These are phyloP conservation scores for Shargacucullia verbasci DNA, from an alignment of 2,888 invertebrate genomes.

Conservation along the genomic window DNA sequence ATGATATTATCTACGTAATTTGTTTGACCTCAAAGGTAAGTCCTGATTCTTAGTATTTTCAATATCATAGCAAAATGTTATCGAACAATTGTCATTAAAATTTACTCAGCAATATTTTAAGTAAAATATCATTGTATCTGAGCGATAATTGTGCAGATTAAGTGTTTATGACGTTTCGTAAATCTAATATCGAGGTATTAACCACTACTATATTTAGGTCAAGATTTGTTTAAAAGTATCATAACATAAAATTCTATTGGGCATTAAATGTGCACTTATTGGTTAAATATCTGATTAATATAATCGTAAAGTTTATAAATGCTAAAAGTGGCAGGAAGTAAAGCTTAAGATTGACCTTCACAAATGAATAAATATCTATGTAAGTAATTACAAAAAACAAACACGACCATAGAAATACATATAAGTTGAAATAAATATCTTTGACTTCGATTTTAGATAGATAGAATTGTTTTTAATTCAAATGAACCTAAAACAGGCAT, in stretches of 20 bases:
- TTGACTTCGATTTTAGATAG: no score
- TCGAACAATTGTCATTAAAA: conserved; percentile 24
- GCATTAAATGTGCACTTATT: conserved; percentile 42
- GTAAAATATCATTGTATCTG: conserved; percentile 35
- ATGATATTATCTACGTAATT: no score
- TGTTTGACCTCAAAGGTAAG: no score
- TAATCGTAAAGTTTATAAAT: conserved; percentile 35
- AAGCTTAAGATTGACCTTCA: conserved; percentile 17
- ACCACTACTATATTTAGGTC: conserved; percentile 45
- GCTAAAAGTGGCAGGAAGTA: conserved; percentile 33
- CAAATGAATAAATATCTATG: conserved; percentile 2
- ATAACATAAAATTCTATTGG: conserved; percentile 52
- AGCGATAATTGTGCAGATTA: conserved; percentile 48
- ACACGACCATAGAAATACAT: no score
- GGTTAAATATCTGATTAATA: conserved; percentile 43
- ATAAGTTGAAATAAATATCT: no score
- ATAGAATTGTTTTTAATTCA: no score
- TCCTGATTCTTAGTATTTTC: no score
- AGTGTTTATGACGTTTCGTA: conserved; percentile 43
- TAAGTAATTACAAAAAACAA: neutral
- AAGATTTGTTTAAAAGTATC: conserved; percentile 40
- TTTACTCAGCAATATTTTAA: conserved; percentile 42
- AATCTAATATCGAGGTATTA: conserved; percentile 38
- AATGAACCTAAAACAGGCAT: no score
- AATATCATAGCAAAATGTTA: conserved; percentile 13